A percentile compares a stretch with the other conserved stretches of the same genome.
Conservation (phyloP, 2,113 vertebrate species). For the Cavia aperea region DNA sequence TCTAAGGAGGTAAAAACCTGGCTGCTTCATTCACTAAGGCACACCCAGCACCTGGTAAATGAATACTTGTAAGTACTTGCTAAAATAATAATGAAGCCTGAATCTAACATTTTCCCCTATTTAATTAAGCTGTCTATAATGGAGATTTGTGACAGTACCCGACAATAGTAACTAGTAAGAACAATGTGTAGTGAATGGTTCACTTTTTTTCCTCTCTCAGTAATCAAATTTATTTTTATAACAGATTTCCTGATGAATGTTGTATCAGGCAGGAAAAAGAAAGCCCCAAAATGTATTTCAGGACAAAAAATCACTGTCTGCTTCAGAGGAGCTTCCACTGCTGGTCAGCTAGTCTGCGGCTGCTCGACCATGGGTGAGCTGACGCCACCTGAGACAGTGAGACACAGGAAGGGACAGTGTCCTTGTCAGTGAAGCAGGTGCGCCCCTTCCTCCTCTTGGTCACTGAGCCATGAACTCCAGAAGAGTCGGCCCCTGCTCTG, state of each 20-base stretch:
- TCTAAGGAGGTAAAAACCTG: conserved; percentile 2
- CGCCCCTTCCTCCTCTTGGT: background rate
- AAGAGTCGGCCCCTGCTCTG: background rate
- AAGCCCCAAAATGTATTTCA: background rate
- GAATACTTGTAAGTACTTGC: background rate
- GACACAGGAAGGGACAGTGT: background rate
- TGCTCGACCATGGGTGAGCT: background rate
- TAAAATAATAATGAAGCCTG: background rate
- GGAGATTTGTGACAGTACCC: background rate
- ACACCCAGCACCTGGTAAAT: background rate
- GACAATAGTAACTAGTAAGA: background rate
- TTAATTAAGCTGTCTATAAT: background rate
- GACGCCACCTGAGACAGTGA: background rate
- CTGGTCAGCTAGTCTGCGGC: background rate
- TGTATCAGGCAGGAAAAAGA: background rate
- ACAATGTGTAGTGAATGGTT: background rate
- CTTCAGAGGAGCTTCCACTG: background rate
- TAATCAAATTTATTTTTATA: background rate
- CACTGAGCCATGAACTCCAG: background rate
- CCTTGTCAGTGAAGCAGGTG: background rate
- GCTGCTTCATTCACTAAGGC: background rate
- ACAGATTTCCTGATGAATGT: background rate
- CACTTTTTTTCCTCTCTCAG: background rate
- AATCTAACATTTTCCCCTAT: background rate
- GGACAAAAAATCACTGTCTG: background rate